phyloP scores from a whole-genome alignment of 2,113 vertebrate species.

The Cyprinodon brontotheroides region DNA sequence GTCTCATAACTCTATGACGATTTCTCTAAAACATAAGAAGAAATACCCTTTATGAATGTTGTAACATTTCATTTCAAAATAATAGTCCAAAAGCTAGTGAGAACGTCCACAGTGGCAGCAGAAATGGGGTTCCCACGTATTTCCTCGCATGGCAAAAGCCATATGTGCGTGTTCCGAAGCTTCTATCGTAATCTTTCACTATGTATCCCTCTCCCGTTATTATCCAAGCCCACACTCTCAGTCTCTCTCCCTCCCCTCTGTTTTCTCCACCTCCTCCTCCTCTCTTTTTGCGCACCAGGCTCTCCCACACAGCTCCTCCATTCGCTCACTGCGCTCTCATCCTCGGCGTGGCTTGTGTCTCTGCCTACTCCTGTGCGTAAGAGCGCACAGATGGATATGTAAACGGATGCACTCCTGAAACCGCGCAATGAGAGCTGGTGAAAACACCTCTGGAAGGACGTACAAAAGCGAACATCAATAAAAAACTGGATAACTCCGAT shows the following conservation, averaged over 20 bases:
- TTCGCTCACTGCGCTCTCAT: conserved; percentile 74
- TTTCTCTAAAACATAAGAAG: too few relatives aligned
- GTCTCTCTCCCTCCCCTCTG: conserved; percentile 17
- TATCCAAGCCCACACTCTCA: background rate
- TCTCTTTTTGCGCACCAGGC: conserved; percentile 62
- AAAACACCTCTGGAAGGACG: conserved; percentile 30
- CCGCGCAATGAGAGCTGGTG: conserved; percentile 34
- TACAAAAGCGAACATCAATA: conserved; percentile 22
- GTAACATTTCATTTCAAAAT: too few relatives aligned
- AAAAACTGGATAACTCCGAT: background rate
- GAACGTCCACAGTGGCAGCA: conserved; percentile 15
- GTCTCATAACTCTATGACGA: too few relatives aligned
- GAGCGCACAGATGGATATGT: conserved; percentile 69
- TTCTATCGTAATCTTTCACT: conserved; percentile 45
- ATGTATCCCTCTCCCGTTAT: conserved; percentile 16
- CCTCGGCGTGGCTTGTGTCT: conserved; percentile 63
- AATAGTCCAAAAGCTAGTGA: background rate
- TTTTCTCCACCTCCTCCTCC: conserved; percentile 44
- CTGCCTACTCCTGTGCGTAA: conserved; percentile 69
- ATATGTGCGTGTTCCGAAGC: conserved; percentile 20
- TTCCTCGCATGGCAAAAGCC: conserved; percentile 31
- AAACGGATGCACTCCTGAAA: conserved; percentile 51
- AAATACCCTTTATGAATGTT: too few relatives aligned
- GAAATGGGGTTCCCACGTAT: conserved; percentile 15
- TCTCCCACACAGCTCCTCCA: conserved; percentile 70